These are phyloP conservation scores for Yponomeuta sedellus DNA, from an alignment of 2,888 invertebrate species.

Conservation along the genomic window DNA sequence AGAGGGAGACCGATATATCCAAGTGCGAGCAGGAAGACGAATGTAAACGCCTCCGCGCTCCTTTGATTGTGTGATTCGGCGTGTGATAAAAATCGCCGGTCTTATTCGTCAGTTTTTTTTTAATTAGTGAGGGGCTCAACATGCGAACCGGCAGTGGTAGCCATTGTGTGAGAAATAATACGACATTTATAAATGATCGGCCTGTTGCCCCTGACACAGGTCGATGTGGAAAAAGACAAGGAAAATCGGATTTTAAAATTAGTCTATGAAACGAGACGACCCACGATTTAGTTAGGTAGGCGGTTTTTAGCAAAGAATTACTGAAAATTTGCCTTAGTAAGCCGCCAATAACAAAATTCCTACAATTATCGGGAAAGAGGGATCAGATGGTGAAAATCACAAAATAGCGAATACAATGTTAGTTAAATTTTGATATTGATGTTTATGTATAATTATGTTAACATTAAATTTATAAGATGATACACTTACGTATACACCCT, in stretches of 20 bases:
- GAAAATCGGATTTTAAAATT: slow-evolving; percentile 35
- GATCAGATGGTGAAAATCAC: too few relatives aligned
- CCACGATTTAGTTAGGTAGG: neutral
- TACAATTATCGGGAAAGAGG: too few relatives aligned
- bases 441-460: too few relatives aligned
- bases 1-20: slow-evolving; percentile 39
- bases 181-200: slow-evolving; percentile 58
- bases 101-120: slow-evolving; percentile 74
- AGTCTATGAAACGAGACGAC: slow-evolving; percentile 27
- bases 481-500: too few relatives aligned
- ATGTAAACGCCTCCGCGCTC: slow-evolving; percentile 66
- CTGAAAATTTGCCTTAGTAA: too few relatives aligned
- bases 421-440: too few relatives aligned
- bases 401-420: too few relatives aligned
- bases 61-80: slow-evolving; percentile 69
- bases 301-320: too few relatives aligned
- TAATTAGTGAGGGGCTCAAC: slow-evolving; percentile 70
- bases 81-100: slow-evolving; percentile 73
- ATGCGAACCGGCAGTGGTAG: slow-evolving; percentile 63
- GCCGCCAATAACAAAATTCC: too few relatives aligned
- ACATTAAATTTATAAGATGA: too few relatives aligned
- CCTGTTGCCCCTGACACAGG: slow-evolving; percentile 29
- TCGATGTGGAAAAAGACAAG: slow-evolving; percentile 49
- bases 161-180: slow-evolving; percentile 69
- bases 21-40: slow-evolving; percentile 43